Evolutionary conservation across 2,888 invertebrate genomes (phyloP), one percentile per base, ranked within the genome.

Genomic region (Helicoverpa assulta): DNA sequence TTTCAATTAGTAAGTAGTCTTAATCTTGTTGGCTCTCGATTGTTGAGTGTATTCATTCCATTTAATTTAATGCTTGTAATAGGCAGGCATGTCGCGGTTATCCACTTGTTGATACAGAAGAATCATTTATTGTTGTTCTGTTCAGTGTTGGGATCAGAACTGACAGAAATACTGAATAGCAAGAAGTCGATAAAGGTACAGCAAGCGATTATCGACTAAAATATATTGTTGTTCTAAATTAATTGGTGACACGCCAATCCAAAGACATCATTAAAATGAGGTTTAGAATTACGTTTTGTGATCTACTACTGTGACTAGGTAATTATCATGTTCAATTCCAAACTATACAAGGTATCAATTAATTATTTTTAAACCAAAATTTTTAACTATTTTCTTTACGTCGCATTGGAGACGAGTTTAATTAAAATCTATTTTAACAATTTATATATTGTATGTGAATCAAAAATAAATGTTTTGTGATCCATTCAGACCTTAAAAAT

Each of bases 31-130:
- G 71, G 70, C 59, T 70, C 59, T 70, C 53, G 60, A n/a, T 67
- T 69, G 55, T 76, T 65, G 70, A 70, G 50, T 70, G 52, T 8
- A 72, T 78, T 61, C 80, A 83, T 83, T 83, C 83, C 82, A 83
- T 75, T 71, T 68, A 51, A 62, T 74, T 72, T 50, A 73, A 81
- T 73, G 60, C 60, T 76, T 68, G 58, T 52, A 70, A 62, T 64
- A 67, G 19, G 33, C 47, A 54, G 47, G 47, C 47, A 47, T n/a
- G 47, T 6, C 47, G 16, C 47, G 47, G 53, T 69, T 29, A 40
- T 55, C 21, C 51, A 37, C 29, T 37, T 60, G 59, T 72, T 50
- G 61, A 53, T 40, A 21, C 67, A 54, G 29, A 61, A 40, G 21
- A 47, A 47, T 56, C 29, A 59, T 73, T 56, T 18, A 47, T 37